Conservation (phyloP, 2,888 invertebrate species). For the Gerosis bhagava region DNA sequence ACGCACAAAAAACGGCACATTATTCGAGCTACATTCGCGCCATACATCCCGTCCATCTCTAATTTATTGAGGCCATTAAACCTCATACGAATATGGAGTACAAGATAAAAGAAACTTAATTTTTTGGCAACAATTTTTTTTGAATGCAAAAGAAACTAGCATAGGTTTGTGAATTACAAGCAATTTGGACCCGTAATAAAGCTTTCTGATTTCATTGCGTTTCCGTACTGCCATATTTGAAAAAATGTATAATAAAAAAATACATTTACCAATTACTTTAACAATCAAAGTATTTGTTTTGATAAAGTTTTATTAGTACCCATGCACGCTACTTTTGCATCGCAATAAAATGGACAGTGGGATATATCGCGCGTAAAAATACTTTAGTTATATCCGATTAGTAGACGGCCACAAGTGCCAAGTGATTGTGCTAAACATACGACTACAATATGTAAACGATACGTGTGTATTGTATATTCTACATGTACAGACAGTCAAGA, state of each 20-base stretch:
- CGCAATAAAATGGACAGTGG: background rate
- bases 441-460: constrained; percentile 33
- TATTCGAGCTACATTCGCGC: too few species aligned
- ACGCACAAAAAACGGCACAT: too few species aligned
- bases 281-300: background rate
- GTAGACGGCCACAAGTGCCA: constrained; percentile 55
- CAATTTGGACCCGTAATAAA: too few species aligned
- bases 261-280: background rate
- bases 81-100: background rate
- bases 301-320: too few species aligned
- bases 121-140: too few species aligned
- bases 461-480: constrained; percentile 29
- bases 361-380: constrained; percentile 1
- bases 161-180: too few species aligned
- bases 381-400: constrained; percentile 4
- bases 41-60: constrained; percentile 4
- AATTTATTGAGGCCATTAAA: background rate
- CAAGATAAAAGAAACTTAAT: too few species aligned
- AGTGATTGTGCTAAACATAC: constrained; percentile 53
- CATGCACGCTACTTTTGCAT: too few species aligned
- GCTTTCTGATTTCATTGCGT: too few species aligned
- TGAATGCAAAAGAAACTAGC: too few species aligned
- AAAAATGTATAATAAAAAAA: too few species aligned
- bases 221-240: too few species aligned
- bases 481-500: constrained; percentile 39